Base-by-base conservation (phyloP, 37 sponge, comb jelly and placozoan genomes). In the Haliclona indistincta region DNA sequence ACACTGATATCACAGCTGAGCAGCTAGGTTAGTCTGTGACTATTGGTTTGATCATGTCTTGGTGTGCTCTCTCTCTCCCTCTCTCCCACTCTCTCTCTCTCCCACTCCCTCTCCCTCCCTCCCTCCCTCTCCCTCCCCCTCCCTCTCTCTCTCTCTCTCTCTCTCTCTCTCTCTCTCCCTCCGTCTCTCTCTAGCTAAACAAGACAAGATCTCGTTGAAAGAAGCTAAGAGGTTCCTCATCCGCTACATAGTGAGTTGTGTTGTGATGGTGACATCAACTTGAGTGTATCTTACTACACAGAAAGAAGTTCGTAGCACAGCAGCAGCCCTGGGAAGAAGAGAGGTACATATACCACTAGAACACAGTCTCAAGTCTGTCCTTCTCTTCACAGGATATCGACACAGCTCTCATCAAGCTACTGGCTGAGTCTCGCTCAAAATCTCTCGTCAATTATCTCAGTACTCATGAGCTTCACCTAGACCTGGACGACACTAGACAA, bases 341-440 rank as follows among this genome's bases (percentile, higher is more conserved):
- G 86, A 86, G 63, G 86, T 79, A 6, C 4, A 25, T 37, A 56
- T 5, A 34, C 54, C 3, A 17, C 8, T 17, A 3, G 38, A 29
- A 28, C 10, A 11, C 40, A 34, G 10, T 8, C 10, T 38, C 67
- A 38, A 11, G 37, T 15, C 40, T 64, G 26, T 68, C 15, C 33
- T n/a, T 30, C 17, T 29, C 1, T 67, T 19, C 25, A 3, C 67
- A 92, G 85, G 93, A 92, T 37, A 76, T 94, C 4, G 95, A 94
- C 73, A 94, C 95, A 22, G 90, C 83, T 0, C 82, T 94, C 2
- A 67, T 94, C 55, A 90, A 86, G 74, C 77, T 94, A 17, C 75
- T 88, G 30, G 95, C 95, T 1, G 81, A 90, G 47, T 63, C 63
- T 0, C 74, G 53, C 54, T 83, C 91, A 54, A 36, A 70, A 22